Percentiles rank a stretch among this genome's conserved stretches.
phyloP scores from a whole-genome alignment of 2,888 invertebrate genomes.

The Lasius platythorax region DNA sequence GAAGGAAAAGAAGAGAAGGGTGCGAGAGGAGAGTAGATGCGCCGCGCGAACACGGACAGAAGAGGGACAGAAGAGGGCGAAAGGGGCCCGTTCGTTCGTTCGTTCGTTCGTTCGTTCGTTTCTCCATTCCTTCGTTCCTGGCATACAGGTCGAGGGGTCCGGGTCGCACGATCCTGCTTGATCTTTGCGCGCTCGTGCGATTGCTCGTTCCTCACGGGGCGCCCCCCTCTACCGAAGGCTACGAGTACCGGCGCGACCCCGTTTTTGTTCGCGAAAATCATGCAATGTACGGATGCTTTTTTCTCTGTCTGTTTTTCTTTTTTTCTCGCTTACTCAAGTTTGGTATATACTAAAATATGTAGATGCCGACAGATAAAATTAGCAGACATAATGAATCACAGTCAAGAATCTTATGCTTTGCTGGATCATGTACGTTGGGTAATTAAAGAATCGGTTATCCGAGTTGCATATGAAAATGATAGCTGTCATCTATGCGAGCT shows the following conservation, averaged over 20 bases:
- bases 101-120: conserved; percentile 52
- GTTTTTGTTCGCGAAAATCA: conserved; percentile 65
- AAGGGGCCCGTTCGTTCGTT: conserved; percentile 68
- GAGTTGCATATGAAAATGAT: background rate
- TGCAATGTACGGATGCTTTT: background rate
- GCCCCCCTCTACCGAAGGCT: conserved; percentile 68
- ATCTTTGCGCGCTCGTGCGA: conserved; percentile 86
- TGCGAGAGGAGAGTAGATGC: conserved; percentile 56
- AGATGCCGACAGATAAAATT: background rate
- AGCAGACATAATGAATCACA: background rate
- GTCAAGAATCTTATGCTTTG: background rate
- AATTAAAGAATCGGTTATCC: background rate
- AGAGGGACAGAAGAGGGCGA: conserved; percentile 70
- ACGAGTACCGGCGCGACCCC: conserved; percentile 62
- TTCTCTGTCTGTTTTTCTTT: background rate
- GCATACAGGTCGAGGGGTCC: conserved; percentile 84
- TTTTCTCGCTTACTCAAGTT: background rate
- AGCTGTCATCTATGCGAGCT: background rate
- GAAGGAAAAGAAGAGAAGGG: conserved; percentile 26
- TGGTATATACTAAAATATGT: background rate
- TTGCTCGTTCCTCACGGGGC: conserved; percentile 79
- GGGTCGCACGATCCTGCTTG: conserved; percentile 86
- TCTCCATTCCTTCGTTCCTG: conserved; percentile 70
- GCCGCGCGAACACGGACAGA: conserved; percentile 54
- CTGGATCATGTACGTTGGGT: background rate